Evolutionary conservation across 1,140 invertebrate species (phyloP), one percentile per base, ranked within the genome.

Genomic region (Teleogryllus occipitalis): DNA sequence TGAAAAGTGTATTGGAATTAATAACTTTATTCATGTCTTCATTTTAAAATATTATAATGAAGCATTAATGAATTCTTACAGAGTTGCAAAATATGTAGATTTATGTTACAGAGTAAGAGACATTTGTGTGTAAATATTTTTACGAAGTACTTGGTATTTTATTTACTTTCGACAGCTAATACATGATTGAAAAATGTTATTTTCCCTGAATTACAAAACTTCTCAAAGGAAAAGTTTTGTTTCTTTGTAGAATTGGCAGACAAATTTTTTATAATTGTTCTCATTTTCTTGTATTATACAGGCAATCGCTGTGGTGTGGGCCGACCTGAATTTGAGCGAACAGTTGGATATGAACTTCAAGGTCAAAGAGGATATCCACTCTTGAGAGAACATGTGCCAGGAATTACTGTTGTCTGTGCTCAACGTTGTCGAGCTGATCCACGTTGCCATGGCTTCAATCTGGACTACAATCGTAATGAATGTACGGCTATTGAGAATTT

Each of bases 391-490:
- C 79, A 81, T 6, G 81, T 81, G 21, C 82, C 83, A 76, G 87
- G 86, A 8, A 87, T 88, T 79, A 84, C 85, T 8, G 84, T 82
- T 2, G 83, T 86, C 79, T 88, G 87, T 81, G 81, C 85, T 3
- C 79, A 82, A 21, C 81, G 83, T 76, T 88, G 87, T 81, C 83
- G 85, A 78, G 82, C 82, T 48, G 84, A 85, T 46, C 81, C 84
- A 8, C 83, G 83, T 10, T 88, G 87, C 81, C 83, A 83, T 72
- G 86, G 84, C 15, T 88, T 88, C 80, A 87, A 87, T 76, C 79
- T 88, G 72, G 86, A 88, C 80, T 88, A 88, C 81, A 84, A 85
- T 39, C 81, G 85, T 65, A 85, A 85, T 77, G 85, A 87, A 54
- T 88, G 87, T 82, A 84, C 84, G 22, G 84, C 85, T 74, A 76